Evolutionary conservation across 2,888 invertebrate species (phyloP), one percentile per base, ranked within the genome.

Genomic region (Epinotia demarniana): DNA sequence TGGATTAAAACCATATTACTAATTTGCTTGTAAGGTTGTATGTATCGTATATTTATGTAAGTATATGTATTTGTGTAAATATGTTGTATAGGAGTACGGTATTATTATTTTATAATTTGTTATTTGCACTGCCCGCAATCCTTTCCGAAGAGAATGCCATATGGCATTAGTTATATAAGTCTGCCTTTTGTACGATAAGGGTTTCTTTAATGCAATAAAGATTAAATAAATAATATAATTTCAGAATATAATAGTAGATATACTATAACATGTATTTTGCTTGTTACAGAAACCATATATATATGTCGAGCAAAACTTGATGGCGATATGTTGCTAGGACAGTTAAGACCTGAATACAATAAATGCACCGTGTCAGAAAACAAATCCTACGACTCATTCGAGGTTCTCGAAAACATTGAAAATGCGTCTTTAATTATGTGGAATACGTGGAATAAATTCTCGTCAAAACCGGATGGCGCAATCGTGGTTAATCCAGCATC

Each of bases 381-480:
- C 43, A 95, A 95, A 81, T 92, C 94, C 73, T 95, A 95, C 84
- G 91, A 92, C 67, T 87, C 94, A 55, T 97, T 96, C 87, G 97
- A 97, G 85, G 95, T 97, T 39, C 92, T 98, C 68, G 95, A 97
- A 86, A 98, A 97, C 87, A 95, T 96, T 78, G 97, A 97, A 81
- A 96, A 96, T 79, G 96, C 97, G 76, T 97, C 97, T 1, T 94
- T 97, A 74, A 94, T 98, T 61, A 95, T 95, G 78, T 98, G 98
- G 98, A 95, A 95, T 61, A 90, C 94, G n/a, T 97, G 97, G 96
- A 94, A 95, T 79, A 96, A 96, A 87, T 97, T 96, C 85, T 89
- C 89, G 80, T 94, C 94, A 1, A 95, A 95, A 77, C 96, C 96
- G 0, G 94, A 95, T 76, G 97, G 97, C 8, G 95, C 96, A 13